A percentile compares a stretch with the other conserved stretches of the same genome.
These are phyloP conservation scores for Hyposmocoma kahamanoa DNA, from an alignment of 1,140 invertebrate species.

Conservation along the genomic window DNA sequence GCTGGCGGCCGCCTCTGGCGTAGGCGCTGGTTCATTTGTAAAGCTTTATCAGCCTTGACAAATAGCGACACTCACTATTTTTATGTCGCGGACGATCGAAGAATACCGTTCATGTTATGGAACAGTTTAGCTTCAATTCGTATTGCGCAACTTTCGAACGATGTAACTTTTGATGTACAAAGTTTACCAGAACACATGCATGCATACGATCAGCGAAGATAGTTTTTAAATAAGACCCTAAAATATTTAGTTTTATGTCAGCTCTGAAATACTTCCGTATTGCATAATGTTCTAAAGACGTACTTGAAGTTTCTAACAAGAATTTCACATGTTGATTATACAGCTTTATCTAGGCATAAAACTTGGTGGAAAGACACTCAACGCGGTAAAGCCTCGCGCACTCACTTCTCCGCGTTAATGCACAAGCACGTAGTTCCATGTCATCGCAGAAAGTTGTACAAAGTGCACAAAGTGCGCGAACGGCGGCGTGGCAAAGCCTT, in stretches of 20 bases:
- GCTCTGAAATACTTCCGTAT: slow-evolving; percentile 4
- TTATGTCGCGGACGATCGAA: slow-evolving; percentile 44
- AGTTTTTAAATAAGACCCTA: too few species aligned
- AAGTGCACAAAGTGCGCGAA: slow-evolving; percentile 67
- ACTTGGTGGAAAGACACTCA: slow-evolving; percentile 57
- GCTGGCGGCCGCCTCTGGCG: slow-evolving; percentile 27
- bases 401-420: slow-evolving; percentile 61
- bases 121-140: slow-evolving; percentile 21
- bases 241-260: slow-evolving; percentile 7
- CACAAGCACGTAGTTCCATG: slow-evolving; percentile 66
- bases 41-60: slow-evolving; percentile 58
- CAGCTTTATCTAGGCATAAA: slow-evolving; percentile 56
- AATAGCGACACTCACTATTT: slow-evolving; percentile 55
- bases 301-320: slow-evolving; percentile 29
- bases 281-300: slow-evolving; percentile 4
- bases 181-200: background rate
- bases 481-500: slow-evolving; percentile 61
- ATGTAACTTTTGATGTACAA: slow-evolving; percentile 4
- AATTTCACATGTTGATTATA: slow-evolving; percentile 60
- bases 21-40: slow-evolving; percentile 56
- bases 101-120: slow-evolving; percentile 24
- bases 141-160: slow-evolving; percentile 8
- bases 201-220: background rate
- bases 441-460: slow-evolving; percentile 63
- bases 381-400: slow-evolving; percentile 45